A percentile compares a stretch with the other conserved stretches of the same genome.
Evolutionary conservation across 2,888 invertebrate genomes (phyloP).

Genomic region (Pterostichus niger): DNA sequence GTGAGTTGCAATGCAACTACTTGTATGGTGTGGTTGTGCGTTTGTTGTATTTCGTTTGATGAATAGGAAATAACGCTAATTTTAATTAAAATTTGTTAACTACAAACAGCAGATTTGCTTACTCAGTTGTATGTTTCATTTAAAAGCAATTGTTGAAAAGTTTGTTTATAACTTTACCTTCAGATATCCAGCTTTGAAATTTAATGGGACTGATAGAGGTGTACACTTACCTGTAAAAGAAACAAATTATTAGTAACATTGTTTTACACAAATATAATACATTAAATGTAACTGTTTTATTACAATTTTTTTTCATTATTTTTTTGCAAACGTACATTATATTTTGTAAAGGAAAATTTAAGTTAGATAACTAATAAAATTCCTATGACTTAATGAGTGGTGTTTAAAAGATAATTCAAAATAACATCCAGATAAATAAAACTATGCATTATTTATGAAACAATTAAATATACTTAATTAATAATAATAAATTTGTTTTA

Average conservation of each 20-base stretch:
- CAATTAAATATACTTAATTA: too few species aligned
- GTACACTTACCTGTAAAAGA: slow-evolving; percentile 33
- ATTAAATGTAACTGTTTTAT: too few species aligned
- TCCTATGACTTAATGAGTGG: too few species aligned
- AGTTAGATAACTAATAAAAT: too few species aligned
- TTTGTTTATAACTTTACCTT: slow-evolving; percentile 21
- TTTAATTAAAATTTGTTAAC: slow-evolving; percentile 38
- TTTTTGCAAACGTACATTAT: too few species aligned
- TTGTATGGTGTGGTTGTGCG: background rate
- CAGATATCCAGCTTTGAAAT: background rate
- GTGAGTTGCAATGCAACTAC: background rate
- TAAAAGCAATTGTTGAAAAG: background rate
- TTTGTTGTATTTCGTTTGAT: slow-evolving; percentile 21
- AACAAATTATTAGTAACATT: slow-evolving; percentile 2
- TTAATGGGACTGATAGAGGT: background rate
- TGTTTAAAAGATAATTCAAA: too few species aligned
- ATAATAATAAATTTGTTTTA: too few species aligned
- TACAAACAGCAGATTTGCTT: background rate
- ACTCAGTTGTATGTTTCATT: background rate
- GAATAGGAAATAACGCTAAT: slow-evolving; percentile 11
- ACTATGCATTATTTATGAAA: too few species aligned
- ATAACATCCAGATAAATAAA: too few species aligned
- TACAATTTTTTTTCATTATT: too few species aligned
- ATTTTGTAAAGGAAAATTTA: too few species aligned
- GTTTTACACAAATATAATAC: too few species aligned